Evolutionary conservation across 1,140 invertebrate species (phyloP).

Genomic region (Phymastichus coffea): DNA sequence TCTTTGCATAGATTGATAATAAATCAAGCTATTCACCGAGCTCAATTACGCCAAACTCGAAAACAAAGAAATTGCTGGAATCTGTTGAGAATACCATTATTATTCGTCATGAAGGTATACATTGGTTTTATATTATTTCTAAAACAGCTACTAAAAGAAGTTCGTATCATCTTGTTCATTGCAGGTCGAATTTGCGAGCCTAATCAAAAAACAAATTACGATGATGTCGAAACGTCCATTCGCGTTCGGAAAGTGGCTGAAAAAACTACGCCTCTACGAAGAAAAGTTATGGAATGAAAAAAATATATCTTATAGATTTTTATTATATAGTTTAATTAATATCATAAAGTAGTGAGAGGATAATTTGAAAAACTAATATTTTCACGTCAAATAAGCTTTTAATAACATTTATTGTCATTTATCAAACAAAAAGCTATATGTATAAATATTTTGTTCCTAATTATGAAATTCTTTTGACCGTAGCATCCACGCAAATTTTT

Average conservation of each 20-base stretch:
- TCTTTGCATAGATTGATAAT: slow-evolving; percentile 8
- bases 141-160: no score
- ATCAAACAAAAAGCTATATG: no score
- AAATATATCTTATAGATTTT: neutral
- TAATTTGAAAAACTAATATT: no score
- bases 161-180: no score
- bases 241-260: slow-evolving; percentile 20
- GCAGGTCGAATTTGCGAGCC: slow-evolving; percentile 10
- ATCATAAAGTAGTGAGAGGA: no score
- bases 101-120: slow-evolving; percentile 23
- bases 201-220: neutral
- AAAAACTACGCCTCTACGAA: slow-evolving; percentile 1
- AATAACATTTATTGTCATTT: no score
- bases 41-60: slow-evolving; percentile 10
- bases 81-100: slow-evolving; percentile 20
- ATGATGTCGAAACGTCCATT: slow-evolving; percentile 9
- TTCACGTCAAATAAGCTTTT: no score
- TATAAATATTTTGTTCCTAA: no score
- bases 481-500: no score
- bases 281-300: slow-evolving; percentile 2
- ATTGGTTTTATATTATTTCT: neutral
- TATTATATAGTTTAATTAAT: no score
- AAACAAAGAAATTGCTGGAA: slow-evolving; percentile 15
- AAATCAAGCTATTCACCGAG: neutral
- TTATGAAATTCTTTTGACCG: no score